Conservation (phyloP, 2,113 vertebrate species). For the Sinocyclocheilus anophthalmus region DNA sequence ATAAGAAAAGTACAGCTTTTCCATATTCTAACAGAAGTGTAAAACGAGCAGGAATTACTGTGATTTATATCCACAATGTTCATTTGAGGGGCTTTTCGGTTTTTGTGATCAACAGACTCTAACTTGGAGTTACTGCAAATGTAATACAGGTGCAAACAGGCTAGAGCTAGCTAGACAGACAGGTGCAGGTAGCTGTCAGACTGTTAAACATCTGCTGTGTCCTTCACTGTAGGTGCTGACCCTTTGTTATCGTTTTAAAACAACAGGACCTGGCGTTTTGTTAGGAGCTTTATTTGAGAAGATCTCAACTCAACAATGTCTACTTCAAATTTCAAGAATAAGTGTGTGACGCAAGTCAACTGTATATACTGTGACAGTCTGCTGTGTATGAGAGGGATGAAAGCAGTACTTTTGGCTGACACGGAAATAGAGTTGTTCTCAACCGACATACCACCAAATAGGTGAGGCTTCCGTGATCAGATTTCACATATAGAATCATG, state of each 20-base stretch:
- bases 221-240: neutral
- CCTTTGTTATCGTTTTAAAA: neutral
- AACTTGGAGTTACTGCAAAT: neutral
- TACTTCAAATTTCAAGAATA: slow-evolving; percentile 84
- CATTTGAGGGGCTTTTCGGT: neutral
- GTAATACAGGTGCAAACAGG: neutral
- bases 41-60: neutral
- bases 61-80: neutral
- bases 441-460: slow-evolving; percentile 93
- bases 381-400: slow-evolving; percentile 87
- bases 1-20: neutral
- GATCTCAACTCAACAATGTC: slow-evolving; percentile 76
- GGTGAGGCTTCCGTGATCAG: slow-evolving; percentile 73
- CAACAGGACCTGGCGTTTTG: neutral
- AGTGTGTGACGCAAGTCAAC: slow-evolving; percentile 84
- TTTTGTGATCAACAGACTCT: neutral
- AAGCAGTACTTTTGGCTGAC: slow-evolving; percentile 84
- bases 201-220: neutral
- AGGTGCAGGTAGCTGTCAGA: neutral
- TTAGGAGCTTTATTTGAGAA: neutral
- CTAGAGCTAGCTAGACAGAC: neutral
- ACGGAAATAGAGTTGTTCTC: slow-evolving; percentile 91
- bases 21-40: neutral
- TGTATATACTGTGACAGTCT: slow-evolving; percentile 85
- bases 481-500: neutral